phyloP scores from a whole-genome alignment of 2,888 invertebrate species.

The Argyresthia goedartella region DNA sequence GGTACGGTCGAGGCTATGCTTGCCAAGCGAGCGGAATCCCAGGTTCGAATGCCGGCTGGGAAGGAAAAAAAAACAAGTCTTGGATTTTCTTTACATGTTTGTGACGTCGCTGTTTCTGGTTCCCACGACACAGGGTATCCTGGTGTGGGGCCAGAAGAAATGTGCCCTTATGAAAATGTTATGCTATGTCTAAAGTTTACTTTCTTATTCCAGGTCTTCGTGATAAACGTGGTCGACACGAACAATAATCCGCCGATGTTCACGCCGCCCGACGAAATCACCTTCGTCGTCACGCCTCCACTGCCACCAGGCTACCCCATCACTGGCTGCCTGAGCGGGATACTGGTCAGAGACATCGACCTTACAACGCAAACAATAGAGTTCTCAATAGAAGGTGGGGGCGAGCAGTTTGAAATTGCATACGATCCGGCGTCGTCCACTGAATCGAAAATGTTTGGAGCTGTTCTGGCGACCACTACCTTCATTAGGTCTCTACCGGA shows the following conservation, averaged over 20 bases:
- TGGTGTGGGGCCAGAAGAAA: too few relatives aligned
- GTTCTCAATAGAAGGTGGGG: constrained; percentile 37
- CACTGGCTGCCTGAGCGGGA: constrained; percentile 44
- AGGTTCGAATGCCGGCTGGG: too few relatives aligned
- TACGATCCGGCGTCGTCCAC: constrained; percentile 26
- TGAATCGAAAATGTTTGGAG: constrained; percentile 41
- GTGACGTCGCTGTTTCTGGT: too few relatives aligned
- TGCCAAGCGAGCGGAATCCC: too few relatives aligned
- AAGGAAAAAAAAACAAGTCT: too few relatives aligned
- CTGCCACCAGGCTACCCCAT: constrained; percentile 49
- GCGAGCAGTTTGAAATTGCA: constrained; percentile 42
- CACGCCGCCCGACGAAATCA: constrained; percentile 25
- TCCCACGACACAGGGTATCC: too few relatives aligned
- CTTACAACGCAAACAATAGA: constrained; percentile 54
- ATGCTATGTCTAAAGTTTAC: too few relatives aligned
- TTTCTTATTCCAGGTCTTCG: constrained; percentile 35
- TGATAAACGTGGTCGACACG: constrained; percentile 47
- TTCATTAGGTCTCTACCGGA: constrained; percentile 45
- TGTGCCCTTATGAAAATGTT: too few relatives aligned
- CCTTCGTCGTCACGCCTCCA: constrained; percentile 56
- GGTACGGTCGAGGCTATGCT: too few relatives aligned
- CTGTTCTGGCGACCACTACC: constrained; percentile 33
- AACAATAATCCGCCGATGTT: constrained; percentile 63
- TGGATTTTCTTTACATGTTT: too few relatives aligned
- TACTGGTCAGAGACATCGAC: constrained; percentile 63